Evolutionary conservation across 2,888 invertebrate genomes (phyloP), one percentile per base, ranked within the genome.

Genomic region (Rhopalosiphum nymphaeae): DNA sequence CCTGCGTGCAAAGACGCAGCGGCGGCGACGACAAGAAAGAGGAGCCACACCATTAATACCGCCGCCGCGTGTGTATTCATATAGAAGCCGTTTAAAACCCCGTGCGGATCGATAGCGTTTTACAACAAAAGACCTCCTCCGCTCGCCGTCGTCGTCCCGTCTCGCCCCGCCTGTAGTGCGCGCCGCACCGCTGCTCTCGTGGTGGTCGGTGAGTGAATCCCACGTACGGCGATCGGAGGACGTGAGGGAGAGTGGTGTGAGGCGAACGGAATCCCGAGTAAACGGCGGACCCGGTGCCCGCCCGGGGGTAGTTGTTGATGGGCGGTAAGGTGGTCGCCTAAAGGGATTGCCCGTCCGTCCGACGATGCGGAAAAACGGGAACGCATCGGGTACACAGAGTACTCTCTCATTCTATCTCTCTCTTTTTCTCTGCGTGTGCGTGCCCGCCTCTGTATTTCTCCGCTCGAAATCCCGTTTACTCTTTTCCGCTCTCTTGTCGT

Each of bases 331-430:
- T 53, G 49, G 88, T 88, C 88, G 67, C 44, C 86, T 94, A 91
- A 91, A 94, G 94, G 94, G 94, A 94, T 94, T 94, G 94, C 94
- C 61, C 89, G 93, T 93, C 89, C 85, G 49, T 89, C 93, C 91
- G 94, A 94, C 94, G 94, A 94, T 91, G 94, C 91, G 91, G 94
- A 94, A 94, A 94, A 94, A 94, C 94, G 94, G 90, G 92, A 88
- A 67, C 87, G 92, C 87, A 87, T 92, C 53, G 61, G 61, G 42
- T 91, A 46, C n/a, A 42, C 91, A 42, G 88, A 42, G 56, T 42
- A 11, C 46, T 56, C 56, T 91, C 56, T 85, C 44, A 5, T 16
- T 86, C 46, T 49, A 16, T 85, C 44, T 57, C 42, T 84, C 61
- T 67, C 88, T 88, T 21, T 88, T n/a, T 26, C 67, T 87, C 46